These are phyloP conservation scores for Pachypeltis micranthus DNA, from an alignment of 1,140 invertebrate genomes.

Conservation along the genomic window DNA sequence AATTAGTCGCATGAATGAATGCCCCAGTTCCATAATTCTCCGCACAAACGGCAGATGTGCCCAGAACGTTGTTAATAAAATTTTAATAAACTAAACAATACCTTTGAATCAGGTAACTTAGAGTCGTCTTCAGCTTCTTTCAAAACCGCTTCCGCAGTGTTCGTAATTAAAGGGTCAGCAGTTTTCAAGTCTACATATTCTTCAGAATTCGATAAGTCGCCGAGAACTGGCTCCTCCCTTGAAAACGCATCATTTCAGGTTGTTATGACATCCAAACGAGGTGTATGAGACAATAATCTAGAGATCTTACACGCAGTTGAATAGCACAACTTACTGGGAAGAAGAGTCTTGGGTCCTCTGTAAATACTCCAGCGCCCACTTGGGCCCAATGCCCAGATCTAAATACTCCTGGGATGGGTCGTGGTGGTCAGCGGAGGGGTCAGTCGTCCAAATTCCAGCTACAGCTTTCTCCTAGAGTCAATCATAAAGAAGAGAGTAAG, in stretches of 20 bases:
- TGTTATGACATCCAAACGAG: too few relatives aligned
- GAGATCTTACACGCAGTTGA: not conserved
- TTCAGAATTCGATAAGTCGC: slow-evolving; percentile 18
- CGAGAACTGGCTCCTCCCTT: slow-evolving; percentile 15
- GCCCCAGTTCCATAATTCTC: too few relatives aligned
- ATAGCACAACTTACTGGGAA: slow-evolving; percentile 13
- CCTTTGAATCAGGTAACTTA: slow-evolving; percentile 22
- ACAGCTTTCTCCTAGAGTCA: slow-evolving; percentile 34
- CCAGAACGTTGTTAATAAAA: too few relatives aligned
- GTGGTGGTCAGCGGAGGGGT: not conserved
- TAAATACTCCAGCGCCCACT: slow-evolving; percentile 49
- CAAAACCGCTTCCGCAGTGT: slow-evolving; percentile 17
- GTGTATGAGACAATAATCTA: not conserved
- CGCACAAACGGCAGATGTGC: too few relatives aligned
- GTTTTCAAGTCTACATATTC: slow-evolving; percentile 15
- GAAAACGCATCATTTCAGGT: slow-evolving; percentile 5
- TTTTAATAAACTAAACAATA: too few relatives aligned
- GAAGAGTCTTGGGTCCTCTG: slow-evolving; percentile 36
- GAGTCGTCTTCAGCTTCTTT: slow-evolving; percentile 13
- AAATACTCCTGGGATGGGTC: slow-evolving; percentile 29
- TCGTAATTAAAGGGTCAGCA: not conserved
- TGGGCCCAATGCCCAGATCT: slow-evolving; percentile 39
- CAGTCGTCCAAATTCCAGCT: slow-evolving; percentile 35
- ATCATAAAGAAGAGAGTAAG: too few relatives aligned
- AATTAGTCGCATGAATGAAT: too few relatives aligned